Percentiles rank a stretch among this genome's conserved stretches.
These are phyloP conservation scores for Stegana nigrithorax DNA, from an alignment of 2,888 invertebrate species.

Conservation along the genomic window DNA sequence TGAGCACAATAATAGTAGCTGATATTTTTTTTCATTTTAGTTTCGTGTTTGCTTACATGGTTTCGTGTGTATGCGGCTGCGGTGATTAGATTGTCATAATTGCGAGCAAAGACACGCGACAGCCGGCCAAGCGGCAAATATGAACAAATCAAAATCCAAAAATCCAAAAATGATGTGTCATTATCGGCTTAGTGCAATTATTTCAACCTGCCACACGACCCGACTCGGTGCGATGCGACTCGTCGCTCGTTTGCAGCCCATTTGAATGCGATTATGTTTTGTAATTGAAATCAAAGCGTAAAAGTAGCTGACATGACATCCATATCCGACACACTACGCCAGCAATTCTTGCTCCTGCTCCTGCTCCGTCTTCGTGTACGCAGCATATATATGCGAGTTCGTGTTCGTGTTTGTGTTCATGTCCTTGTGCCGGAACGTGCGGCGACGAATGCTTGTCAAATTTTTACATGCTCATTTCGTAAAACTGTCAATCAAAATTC, in stretches of 20 bases:
- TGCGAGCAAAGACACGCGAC: conserved; percentile 46
- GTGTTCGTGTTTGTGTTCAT: neutral
- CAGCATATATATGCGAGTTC: conserved; percentile 20
- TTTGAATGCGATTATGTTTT: conserved; percentile 12
- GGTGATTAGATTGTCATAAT: conserved; percentile 62
- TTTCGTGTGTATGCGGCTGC: conserved; percentile 43
- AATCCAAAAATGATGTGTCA: conserved; percentile 40
- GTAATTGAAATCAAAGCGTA: conserved; percentile 16
- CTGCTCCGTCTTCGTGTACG: too few relatives aligned
- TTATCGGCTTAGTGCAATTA: conserved; percentile 51
- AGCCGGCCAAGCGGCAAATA: conserved; percentile 37
- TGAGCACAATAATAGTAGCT: conserved; percentile 2
- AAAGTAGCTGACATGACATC: conserved; percentile 36
- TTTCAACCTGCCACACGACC: conserved; percentile 32
- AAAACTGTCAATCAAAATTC: conserved; percentile 49
- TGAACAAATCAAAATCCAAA: conserved; percentile 24
- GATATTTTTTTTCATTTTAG: neutral
- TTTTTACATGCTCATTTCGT: conserved; percentile 22
- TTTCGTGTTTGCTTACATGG: conserved; percentile 20
- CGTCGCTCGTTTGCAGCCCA: neutral
- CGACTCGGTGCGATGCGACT: neutral
- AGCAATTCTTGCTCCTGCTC: too few relatives aligned
- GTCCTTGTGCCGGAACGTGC: neutral
- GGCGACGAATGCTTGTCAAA: neutral
- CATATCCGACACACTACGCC: conserved; percentile 47